These are phyloP conservation scores for Cossypha niveicapilla DNA, from an alignment of 2,797 vertebrate species.

Conservation along the genomic window DNA sequence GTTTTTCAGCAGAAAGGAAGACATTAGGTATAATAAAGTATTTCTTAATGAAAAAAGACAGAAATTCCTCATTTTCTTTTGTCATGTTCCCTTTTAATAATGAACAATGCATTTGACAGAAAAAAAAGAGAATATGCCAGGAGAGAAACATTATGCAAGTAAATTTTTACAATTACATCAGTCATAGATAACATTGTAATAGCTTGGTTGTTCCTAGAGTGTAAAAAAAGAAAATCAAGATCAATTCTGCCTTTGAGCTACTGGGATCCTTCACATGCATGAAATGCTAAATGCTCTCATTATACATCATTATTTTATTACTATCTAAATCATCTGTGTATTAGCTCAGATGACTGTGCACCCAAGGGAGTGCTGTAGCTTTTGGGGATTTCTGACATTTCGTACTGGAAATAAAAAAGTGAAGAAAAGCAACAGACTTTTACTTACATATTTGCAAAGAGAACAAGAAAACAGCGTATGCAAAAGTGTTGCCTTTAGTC, in stretches of 20 bases:
- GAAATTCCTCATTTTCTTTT: background rate
- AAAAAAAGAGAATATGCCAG: background rate
- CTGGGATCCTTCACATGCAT: constrained; percentile 36
- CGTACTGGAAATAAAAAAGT: background rate
- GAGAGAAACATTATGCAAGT: background rate
- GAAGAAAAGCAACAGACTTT: background rate
- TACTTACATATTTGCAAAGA: background rate
- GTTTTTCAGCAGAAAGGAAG: background rate
- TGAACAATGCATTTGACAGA: background rate
- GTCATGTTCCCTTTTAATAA: constrained; percentile 1
- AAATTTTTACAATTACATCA: constrained; percentile 10
- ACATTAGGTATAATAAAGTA: background rate
- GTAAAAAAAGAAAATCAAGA: constrained; percentile 44
- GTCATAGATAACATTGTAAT: background rate
- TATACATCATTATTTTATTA: constrained; percentile 69
- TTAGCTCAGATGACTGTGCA: constrained; percentile 57
- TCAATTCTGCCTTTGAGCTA: constrained; percentile 41
- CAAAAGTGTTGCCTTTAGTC: background rate
- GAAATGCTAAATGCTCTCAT: constrained; percentile 62
- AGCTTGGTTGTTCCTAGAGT: background rate
- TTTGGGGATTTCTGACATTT: constrained; percentile 6
- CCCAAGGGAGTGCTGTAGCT: constrained; percentile 51
- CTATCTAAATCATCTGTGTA: constrained; percentile 56
- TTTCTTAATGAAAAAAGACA: background rate
- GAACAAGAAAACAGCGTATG: background rate